Evolutionary conservation across 1,140 invertebrate species (phyloP).

Genomic region (Eufriesea mexicana): DNA sequence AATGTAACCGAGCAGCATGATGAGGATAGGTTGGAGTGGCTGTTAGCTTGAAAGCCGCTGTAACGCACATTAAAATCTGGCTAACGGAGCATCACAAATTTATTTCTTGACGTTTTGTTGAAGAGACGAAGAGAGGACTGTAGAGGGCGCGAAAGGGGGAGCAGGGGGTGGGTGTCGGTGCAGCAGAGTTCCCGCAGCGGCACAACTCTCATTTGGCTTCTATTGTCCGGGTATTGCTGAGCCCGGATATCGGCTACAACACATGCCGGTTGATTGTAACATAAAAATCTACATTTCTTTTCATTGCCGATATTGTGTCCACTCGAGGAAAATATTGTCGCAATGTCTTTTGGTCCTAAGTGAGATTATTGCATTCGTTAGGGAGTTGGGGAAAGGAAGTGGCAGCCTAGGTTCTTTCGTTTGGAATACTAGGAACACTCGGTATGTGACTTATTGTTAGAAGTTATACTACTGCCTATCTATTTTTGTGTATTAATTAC

Average conservation of each 20-base stretch:
- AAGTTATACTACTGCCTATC: too few relatives aligned
- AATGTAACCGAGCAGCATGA: too few relatives aligned
- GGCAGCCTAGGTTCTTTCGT: too few relatives aligned
- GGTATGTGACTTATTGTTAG: too few relatives aligned
- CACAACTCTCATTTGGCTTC: conserved; percentile 51
- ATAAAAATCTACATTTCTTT: conserved; percentile 38
- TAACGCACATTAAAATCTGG: conserved; percentile 71
- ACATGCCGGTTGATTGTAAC: conserved; percentile 27
- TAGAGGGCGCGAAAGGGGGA: neutral
- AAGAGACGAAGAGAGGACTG: conserved; percentile 12
- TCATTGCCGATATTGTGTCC: conserved; percentile 18
- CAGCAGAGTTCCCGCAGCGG: conserved; percentile 2
- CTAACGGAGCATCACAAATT: conserved; percentile 63
- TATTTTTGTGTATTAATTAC: too few relatives aligned
- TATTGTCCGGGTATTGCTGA: conserved; percentile 52
- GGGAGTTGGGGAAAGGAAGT: too few relatives aligned
- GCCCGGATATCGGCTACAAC: conserved; percentile 14
- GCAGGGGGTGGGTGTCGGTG: neutral
- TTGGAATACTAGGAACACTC: neutral
- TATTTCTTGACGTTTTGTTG: conserved; percentile 72
- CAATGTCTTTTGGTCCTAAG: neutral
- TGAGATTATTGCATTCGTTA: neutral
- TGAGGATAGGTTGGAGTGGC: too few relatives aligned
- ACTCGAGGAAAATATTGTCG: neutral
- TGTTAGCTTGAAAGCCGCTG: neutral